Evolutionary conservation across 2,113 vertebrate genomes (phyloP).

Genomic region (Microtus montanus): DNA sequence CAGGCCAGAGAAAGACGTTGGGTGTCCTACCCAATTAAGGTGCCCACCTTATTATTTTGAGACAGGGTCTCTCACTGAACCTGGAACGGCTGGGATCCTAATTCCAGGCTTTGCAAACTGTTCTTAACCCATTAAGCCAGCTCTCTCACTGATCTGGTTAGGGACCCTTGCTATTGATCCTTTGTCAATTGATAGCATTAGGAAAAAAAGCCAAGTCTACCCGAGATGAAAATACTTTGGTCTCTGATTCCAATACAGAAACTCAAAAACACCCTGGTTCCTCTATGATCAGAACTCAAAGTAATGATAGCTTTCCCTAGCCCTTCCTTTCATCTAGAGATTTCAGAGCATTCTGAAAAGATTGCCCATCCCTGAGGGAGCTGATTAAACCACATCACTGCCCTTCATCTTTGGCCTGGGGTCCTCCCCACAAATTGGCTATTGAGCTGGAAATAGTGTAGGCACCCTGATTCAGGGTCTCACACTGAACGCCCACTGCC

Average conservation of each 20-base stretch:
- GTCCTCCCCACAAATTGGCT: conserved; percentile 38
- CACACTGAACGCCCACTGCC: not conserved
- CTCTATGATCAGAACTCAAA: conserved; percentile 28
- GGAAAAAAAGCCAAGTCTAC: not conserved
- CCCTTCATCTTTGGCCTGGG: conserved; percentile 48
- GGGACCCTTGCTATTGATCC: not conserved
- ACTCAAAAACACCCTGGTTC: conserved; percentile 55
- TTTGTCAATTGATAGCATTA: not conserved
- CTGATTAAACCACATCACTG: conserved; percentile 54
- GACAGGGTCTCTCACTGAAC: not conserved
- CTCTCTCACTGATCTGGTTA: not conserved
- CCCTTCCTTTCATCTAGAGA: conserved; percentile 71
- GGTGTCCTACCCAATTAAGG: not conserved
- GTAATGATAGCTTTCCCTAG: conserved; percentile 66
- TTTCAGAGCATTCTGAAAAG: conserved; percentile 64
- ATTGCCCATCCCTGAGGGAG: not conserved
- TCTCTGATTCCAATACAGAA: not conserved
- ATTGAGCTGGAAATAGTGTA: conserved; percentile 30
- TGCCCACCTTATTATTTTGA: not conserved
- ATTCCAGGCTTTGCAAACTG: not conserved
- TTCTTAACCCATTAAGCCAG: not conserved
- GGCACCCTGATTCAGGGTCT: conserved; percentile 45
- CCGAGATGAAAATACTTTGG: conserved; percentile 35
- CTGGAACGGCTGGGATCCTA: not conserved
- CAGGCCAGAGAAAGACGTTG: not conserved